phyloP scores from a whole-genome alignment of 1,140 invertebrate species.

The Dreissena rostriformis region DNA sequence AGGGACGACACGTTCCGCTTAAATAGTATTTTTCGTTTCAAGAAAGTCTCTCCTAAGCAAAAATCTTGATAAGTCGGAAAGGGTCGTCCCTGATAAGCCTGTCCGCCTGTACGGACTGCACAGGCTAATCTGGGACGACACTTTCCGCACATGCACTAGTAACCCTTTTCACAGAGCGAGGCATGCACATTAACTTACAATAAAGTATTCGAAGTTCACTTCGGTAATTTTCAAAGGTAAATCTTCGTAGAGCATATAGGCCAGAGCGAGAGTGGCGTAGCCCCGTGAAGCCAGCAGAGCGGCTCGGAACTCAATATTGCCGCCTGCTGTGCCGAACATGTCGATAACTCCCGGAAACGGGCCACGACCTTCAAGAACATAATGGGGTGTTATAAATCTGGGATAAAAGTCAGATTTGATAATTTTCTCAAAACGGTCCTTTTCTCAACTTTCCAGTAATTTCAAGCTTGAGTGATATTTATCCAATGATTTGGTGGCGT shows the following conservation, averaged over 20 bases:
- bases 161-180: too few species aligned
- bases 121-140: too few species aligned
- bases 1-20: too few species aligned
- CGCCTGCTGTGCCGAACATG: slow-evolving; percentile 72
- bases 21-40: too few species aligned
- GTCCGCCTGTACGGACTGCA: too few species aligned
- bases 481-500: not conserved
- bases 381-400: too few species aligned
- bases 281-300: slow-evolving; percentile 73
- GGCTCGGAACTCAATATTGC: slow-evolving; percentile 66
- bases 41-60: too few species aligned
- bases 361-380: slow-evolving; percentile 57
- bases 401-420: too few species aligned
- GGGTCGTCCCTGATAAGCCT: too few species aligned
- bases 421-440: not conserved
- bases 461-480: not conserved
- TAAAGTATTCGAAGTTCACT: slow-evolving; percentile 70
- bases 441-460: not conserved
- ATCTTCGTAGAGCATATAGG: slow-evolving; percentile 72
- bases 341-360: slow-evolving; percentile 74
- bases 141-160: too few species aligned
- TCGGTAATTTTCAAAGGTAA: slow-evolving; percentile 58
- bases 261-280: slow-evolving; percentile 69
- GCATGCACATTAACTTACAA: slow-evolving; percentile 53
- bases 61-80: too few species aligned